Evolutionary conservation across 2,113 vertebrate species (phyloP), one percentile per base, ranked within the genome.

Genomic region (Vanacampus margaritifer): DNA sequence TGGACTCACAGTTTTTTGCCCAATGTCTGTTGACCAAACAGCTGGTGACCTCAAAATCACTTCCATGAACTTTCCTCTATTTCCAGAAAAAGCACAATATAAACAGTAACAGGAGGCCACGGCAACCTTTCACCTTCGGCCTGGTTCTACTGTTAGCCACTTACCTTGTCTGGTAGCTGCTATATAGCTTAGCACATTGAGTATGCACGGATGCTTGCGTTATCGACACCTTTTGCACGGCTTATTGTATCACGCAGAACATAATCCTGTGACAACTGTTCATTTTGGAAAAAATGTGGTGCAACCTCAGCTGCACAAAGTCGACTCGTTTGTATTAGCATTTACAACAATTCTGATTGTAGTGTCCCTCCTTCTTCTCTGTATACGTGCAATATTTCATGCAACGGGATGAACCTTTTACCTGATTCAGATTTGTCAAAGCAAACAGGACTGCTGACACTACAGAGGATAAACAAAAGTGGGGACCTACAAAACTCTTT

Each of bases 51-150:
- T 50, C 21, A 66, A 71, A 77, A 79, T 61, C 63, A 75, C 72
- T 66, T 74, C 65, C 61, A 80, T 87, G 83, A 89, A 87, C 87
- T 85, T 84, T 81, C 68, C 67, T 83, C 71, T 67, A 36, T 83
- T 88, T 81, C 79, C 71, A 63, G 74, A 83, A 81, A 82, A 84
- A 83, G 70, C 73, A 71, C 80, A 74, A 76, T 69, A 62, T 41
- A 80, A 86, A 89, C 69, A 81, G 57, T 51, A 58, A 43, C n/a
- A 67, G 24, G 46, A 79, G 75, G 68, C 46, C 53, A 24, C 13
- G 9, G 37, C 48, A 69, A 60, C 59, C 71, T 57, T 79, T 83
- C 67, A 26, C 67, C 65, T 62, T 76, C 37, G 65, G 50, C 32
- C 45, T 11, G 19, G 32, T 58, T 76, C 32, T 14, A 26, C 41